Percentiles rank a stretch among this genome's conserved stretches.
phyloP scores from a whole-genome alignment of 2,113 vertebrate genomes.

The Centrocercus urophasianus region DNA sequence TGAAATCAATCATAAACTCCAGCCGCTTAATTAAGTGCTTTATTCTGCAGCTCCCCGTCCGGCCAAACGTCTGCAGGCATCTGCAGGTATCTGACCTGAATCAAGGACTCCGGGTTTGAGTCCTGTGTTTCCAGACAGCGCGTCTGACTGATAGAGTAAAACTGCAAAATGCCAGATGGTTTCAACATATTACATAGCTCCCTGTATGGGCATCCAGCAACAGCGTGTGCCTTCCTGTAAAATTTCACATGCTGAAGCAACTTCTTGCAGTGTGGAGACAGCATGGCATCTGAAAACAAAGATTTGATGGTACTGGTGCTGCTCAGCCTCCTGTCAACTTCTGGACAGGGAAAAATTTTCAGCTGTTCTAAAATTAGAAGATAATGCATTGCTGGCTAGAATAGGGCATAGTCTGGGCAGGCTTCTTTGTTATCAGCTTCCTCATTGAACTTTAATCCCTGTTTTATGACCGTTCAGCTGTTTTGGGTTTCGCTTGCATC shows the following conservation, averaged over 20 bases:
- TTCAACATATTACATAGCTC: constrained; percentile 54
- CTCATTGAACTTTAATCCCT: constrained; percentile 53
- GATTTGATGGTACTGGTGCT: background rate
- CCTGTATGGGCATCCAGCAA: constrained; percentile 53
- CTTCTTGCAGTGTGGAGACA: constrained; percentile 46
- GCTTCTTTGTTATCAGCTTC: constrained; percentile 37
- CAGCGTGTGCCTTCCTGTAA: constrained; percentile 51
- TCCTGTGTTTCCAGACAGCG: constrained; percentile 61
- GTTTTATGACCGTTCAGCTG: constrained; percentile 26
- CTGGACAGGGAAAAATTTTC: constrained; percentile 55
- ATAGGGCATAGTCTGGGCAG: constrained; percentile 22
- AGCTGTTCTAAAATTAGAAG: constrained; percentile 49
- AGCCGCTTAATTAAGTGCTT: constrained; percentile 48
- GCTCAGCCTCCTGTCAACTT: constrained; percentile 56
- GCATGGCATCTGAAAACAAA: constrained; percentile 44
- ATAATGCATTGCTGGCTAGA: background rate
- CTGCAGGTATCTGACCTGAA: constrained; percentile 63
- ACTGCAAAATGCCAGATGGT: constrained; percentile 69
- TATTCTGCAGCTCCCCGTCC: constrained; percentile 9
- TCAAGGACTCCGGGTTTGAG: constrained; percentile 53
- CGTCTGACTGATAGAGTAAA: constrained; percentile 64
- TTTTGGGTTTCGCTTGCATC: constrained; percentile 29
- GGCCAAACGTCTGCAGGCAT: background rate
- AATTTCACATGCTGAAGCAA: constrained; percentile 61
- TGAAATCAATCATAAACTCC: constrained; percentile 28